These are phyloP conservation scores for Podiceps cristatus DNA, from an alignment of 2,113 vertebrate species.

Conservation along the genomic window DNA sequence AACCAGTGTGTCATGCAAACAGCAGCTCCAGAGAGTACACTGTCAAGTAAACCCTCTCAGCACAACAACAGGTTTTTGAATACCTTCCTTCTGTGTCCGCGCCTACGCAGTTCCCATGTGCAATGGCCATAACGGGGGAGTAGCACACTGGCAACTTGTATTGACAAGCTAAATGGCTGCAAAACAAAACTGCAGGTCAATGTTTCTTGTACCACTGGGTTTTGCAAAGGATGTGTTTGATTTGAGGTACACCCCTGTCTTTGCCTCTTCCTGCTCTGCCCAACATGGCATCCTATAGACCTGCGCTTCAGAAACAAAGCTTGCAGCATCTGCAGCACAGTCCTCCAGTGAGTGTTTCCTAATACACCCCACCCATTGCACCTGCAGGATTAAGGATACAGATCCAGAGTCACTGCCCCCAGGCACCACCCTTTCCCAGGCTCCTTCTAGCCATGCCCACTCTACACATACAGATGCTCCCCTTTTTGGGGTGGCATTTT, in stretches of 20 bases:
- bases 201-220: neutral
- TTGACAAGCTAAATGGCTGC: neutral
- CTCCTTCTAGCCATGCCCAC: neutral
- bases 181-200: neutral
- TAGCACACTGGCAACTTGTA: neutral
- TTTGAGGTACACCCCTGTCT: neutral
- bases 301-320: neutral
- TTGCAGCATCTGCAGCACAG: neutral
- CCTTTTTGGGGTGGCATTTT: neutral
- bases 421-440: neutral
- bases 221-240: neutral
- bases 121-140: fast-evolving
- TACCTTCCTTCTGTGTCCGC: neutral
- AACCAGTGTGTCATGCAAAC: neutral
- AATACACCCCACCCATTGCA: neutral
- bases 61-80: neutral
- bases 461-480: neutral
- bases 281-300: neutral
- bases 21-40: neutral
- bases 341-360: neutral
- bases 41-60: neutral
- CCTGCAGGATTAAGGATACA: neutral
- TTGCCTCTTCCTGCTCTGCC: neutral
- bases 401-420: neutral
- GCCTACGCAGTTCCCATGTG: fast-evolving